Percentiles rank a stretch among this genome's conserved stretches.
These are phyloP conservation scores for Heliconius melpomene DNA, from an alignment of 1,140 invertebrate genomes.

Conservation along the genomic window DNA sequence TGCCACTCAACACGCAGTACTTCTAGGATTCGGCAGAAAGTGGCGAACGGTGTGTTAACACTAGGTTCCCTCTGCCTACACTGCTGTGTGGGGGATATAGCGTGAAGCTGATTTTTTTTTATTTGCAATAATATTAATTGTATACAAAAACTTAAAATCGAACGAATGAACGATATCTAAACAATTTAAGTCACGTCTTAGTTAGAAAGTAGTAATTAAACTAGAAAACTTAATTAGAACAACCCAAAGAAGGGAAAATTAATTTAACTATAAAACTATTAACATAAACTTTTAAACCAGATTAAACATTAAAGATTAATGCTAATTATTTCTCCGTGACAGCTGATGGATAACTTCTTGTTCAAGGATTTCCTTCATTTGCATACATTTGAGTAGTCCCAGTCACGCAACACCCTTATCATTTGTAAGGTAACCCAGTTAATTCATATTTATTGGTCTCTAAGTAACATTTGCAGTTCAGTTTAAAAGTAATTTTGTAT, in stretches of 20 bases:
- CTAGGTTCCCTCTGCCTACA: too few species aligned
- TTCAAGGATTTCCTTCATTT: constrained; percentile 41
- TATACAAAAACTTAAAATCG: too few species aligned
- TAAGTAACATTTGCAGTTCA: constrained; percentile 25
- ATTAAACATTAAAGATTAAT: constrained; percentile 6
- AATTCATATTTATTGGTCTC: constrained; percentile 35
- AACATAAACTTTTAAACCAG: neutral
- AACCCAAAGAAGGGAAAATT: neutral
- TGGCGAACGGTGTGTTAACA: too few species aligned
- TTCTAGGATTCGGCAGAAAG: too few species aligned
- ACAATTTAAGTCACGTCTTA: neutral
- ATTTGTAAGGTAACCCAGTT: constrained; percentile 29
- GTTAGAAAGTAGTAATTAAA: neutral
- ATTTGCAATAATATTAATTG: too few species aligned
- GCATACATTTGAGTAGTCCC: constrained; percentile 48
- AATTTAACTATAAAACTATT: neutral
- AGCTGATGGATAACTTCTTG: constrained; percentile 37
- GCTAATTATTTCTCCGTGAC: constrained; percentile 22
- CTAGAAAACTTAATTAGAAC: neutral
- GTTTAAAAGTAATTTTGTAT: constrained; percentile 16
- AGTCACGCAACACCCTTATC: constrained; percentile 58
- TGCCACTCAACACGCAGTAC: too few species aligned
- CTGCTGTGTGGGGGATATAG: too few species aligned
- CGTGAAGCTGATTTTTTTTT: too few species aligned
- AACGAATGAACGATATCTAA: too few species aligned